These are phyloP conservation scores for Prorops nasuta DNA, from an alignment of 1,140 invertebrate species.

Conservation along the genomic window DNA sequence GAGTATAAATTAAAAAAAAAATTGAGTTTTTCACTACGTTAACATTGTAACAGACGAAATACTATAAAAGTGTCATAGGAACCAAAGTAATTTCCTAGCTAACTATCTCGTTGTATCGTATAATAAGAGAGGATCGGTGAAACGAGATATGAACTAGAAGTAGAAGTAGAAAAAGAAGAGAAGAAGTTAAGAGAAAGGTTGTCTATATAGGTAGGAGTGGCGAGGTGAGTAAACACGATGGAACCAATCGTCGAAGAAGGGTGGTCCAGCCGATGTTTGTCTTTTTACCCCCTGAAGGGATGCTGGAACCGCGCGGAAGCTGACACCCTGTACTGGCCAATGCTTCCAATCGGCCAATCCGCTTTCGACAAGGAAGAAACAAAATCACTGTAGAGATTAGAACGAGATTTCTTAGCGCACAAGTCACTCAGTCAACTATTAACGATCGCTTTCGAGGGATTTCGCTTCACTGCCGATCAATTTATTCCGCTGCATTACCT, in stretches of 20 bases:
- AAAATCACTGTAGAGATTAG: constrained; percentile 17
- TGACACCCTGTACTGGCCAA: constrained; percentile 4
- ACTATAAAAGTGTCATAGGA: constrained; percentile 3
- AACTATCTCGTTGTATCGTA: too few relatives aligned
- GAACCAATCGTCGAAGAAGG: constrained; percentile 43
- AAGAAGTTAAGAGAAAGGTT: neutral
- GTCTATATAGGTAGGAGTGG: constrained; percentile 26
- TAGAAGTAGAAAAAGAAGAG: too few relatives aligned
- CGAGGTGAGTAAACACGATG: constrained; percentile 37
- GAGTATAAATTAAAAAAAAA: neutral
- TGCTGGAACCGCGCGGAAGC: constrained; percentile 25
- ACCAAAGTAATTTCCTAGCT: too few relatives aligned
- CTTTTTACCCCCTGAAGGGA: constrained; percentile 29
- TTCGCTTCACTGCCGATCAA: too few relatives aligned
- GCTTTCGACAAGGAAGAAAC: constrained; percentile 6
- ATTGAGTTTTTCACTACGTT: constrained; percentile 1
- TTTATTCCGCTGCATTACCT: too few relatives aligned
- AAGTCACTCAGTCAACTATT: constrained; percentile 19
- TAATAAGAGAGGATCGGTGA: too few relatives aligned
- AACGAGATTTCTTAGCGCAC: constrained; percentile 15
- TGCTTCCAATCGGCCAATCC: constrained; percentile 26
- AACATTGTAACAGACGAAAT: constrained; percentile 4
- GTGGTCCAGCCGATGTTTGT: constrained; percentile 41
- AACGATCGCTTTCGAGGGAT: constrained; percentile 18
- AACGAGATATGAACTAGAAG: too few relatives aligned